These are phyloP conservation scores for Strix uralensis DNA, from an alignment of 2,113 vertebrate genomes.

Conservation along the genomic window DNA sequence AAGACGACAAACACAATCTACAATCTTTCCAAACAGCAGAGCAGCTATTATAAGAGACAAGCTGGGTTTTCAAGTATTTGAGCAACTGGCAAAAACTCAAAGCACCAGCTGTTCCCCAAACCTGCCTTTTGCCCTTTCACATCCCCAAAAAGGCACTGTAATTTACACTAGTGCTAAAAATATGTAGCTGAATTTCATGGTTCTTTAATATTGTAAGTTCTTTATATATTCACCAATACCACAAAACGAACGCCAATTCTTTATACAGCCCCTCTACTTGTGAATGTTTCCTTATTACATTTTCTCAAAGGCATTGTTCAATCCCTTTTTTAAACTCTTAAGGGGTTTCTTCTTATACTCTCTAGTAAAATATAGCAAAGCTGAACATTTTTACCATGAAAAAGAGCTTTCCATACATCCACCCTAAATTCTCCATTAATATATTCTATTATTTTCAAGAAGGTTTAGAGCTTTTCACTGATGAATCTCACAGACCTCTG, in stretches of 20 bases:
- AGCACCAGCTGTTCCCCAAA: constrained; percentile 24
- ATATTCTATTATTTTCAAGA: neutral
- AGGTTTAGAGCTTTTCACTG: neutral
- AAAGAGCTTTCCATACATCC: neutral
- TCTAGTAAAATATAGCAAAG: neutral
- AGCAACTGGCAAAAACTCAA: neutral
- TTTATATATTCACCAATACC: neutral
- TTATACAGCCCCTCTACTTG: neutral
- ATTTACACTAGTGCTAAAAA: neutral
- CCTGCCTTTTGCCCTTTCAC: neutral
- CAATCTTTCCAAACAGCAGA: constrained; percentile 4
- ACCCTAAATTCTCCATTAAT: neutral
- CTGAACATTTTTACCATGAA: neutral
- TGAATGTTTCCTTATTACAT: neutral
- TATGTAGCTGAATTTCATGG: neutral
- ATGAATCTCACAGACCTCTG: neutral
- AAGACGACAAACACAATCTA: neutral
- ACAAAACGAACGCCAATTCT: neutral
- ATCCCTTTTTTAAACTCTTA: neutral
- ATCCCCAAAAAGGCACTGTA: neutral
- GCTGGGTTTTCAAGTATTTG: neutral
- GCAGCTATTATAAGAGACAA: neutral
- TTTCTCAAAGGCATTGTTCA: neutral
- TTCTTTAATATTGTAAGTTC: neutral
- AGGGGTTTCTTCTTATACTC: neutral